Evolutionary conservation across 53 echinoderm and acorn worm species (phyloP), one percentile per base, ranked within the genome.

Genomic region (Mesocentrotus franciscanus): DNA sequence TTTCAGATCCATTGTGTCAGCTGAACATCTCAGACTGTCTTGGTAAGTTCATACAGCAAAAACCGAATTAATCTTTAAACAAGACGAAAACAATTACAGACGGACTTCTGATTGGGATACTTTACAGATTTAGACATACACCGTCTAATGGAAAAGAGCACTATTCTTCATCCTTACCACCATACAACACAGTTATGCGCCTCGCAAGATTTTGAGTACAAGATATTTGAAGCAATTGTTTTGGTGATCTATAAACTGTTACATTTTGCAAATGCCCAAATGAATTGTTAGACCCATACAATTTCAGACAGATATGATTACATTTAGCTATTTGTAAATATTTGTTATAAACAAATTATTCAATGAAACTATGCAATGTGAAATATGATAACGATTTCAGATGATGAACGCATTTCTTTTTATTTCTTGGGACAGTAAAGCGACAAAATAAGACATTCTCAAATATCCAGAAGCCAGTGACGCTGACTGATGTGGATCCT

Each of bases 401-500:
- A 49, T 68, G 68, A 26, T 24, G 9, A 49, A 49, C 39, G 39
- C 18, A 16, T 66, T 66, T 66, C 17, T 26, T 26, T 68, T 68
- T 66, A 1, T 68, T 74, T 74, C 29, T 74, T 30, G 29, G 36
- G 15, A 90, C 90, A 90, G 90, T 29, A 0, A 49, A 20, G 32
- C 30, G 29, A 59, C 27, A 68, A 39, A 92, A 18, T 0, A 14
- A 49, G 66, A 92, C 29, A 36, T 92, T 92, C 16, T 12, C 90
- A 60, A 56, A 15, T 26, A 60, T 33, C 9, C 90, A 90, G 60
- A 92, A 24, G 24, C 71, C 70, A 35, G 92, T 92, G 16, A 92
- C 30, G 32, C 26, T 92, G 92, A 92, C 92, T 70, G 42, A 49
- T 71, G 22, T 92, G 24, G 10, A 35, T 17, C 92, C 92, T 39